Evolutionary conservation across 2,888 invertebrate genomes (phyloP).

Genomic region (Chrysotoxum bicinctum): DNA sequence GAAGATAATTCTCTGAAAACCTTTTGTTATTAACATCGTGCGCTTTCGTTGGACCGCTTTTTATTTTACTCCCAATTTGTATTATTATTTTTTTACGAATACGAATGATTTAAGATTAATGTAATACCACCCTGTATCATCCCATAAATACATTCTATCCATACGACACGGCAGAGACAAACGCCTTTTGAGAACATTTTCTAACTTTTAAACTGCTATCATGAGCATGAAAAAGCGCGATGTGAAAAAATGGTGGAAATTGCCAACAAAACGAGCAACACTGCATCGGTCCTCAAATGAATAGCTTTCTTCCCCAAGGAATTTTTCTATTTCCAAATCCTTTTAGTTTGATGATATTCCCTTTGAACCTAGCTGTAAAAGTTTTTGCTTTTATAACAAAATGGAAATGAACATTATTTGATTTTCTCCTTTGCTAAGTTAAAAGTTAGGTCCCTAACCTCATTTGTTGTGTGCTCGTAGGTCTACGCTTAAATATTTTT

Average conservation of each 20-base stretch:
- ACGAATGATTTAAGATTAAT: neutral
- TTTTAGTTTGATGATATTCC: neutral
- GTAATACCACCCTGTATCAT: neutral
- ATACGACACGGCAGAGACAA: neutral
- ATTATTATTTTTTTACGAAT: no score
- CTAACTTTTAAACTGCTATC: constrained; percentile 13
- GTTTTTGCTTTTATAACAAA: neutral
- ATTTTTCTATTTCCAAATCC: neutral
- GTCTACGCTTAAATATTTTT: neutral
- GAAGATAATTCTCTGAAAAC: no score
- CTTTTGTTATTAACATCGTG: no score
- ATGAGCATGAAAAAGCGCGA: neutral
- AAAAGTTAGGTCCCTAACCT: neutral
- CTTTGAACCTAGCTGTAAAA: neutral
- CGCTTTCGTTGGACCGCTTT: no score
- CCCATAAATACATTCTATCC: neutral
- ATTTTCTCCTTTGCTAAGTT: constrained; percentile 9
- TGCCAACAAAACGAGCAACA: constrained; percentile 1
- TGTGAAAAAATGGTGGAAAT: neutral
- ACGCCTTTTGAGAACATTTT: neutral
- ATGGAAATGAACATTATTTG: constrained; percentile 12
- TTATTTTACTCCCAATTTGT: no score
- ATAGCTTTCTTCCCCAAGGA: neutral
- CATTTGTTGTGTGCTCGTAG: neutral
- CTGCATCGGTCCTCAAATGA: neutral